These are phyloP conservation scores for Yponomeuta sedellus DNA, from an alignment of 2,888 invertebrate species.

Conservation along the genomic window DNA sequence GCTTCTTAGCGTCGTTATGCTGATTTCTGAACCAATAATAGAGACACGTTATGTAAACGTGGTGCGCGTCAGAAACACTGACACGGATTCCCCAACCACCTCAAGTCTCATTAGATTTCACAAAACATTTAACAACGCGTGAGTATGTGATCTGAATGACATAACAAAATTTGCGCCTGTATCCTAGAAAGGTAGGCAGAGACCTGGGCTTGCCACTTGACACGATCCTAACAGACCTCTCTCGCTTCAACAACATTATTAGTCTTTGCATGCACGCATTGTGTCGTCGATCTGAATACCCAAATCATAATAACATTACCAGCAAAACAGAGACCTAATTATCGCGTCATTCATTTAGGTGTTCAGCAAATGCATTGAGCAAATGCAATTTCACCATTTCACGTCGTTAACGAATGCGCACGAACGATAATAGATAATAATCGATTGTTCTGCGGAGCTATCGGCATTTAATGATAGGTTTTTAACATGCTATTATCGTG, in stretches of 20 bases:
- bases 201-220: too few species aligned
- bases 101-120: not conserved
- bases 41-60: slow-evolving; percentile 31
- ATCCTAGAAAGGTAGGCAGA: too few species aligned
- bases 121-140: not conserved
- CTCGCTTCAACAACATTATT: too few species aligned
- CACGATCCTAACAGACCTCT: too few species aligned
- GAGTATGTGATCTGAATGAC: not conserved
- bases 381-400: slow-evolving; percentile 1
- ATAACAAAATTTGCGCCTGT: too few species aligned
- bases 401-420: slow-evolving; percentile 26
- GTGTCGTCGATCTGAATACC: too few species aligned
- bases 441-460: slow-evolving; percentile 33
- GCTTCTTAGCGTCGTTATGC: slow-evolving; percentile 50
- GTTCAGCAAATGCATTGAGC: not conserved
- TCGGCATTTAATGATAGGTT: slow-evolving; percentile 34
- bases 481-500: slow-evolving; percentile 39
- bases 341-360: not conserved
- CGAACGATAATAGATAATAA: slow-evolving; percentile 34
- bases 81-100: not conserved
- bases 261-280: too few species aligned
- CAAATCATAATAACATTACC: not conserved
- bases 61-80: slow-evolving; percentile 24
- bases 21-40: slow-evolving; percentile 44
- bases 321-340: not conserved